Percentiles rank a stretch among this genome's conserved stretches.
These are phyloP conservation scores for Hippolais icterina DNA, from an alignment of 2,113 vertebrate species.

Conservation along the genomic window DNA sequence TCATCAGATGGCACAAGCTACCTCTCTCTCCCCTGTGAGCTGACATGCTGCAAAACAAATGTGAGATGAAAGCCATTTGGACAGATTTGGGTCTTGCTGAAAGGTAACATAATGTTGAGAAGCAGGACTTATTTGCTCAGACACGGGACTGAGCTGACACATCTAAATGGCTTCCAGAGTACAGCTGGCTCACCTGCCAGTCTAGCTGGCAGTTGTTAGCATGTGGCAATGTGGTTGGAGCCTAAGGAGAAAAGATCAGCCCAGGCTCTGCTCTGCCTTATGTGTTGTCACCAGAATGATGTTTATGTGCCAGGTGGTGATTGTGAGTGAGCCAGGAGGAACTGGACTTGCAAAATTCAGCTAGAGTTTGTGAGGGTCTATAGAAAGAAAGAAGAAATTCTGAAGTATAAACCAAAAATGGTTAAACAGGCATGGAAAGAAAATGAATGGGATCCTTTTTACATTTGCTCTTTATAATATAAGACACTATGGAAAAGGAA, in stretches of 20 bases:
- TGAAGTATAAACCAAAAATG: not conserved
- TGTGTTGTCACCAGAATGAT: not conserved
- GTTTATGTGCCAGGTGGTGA: not conserved
- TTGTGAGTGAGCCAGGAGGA: fast-evolving
- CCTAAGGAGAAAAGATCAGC: not conserved
- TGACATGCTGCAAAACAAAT: not conserved
- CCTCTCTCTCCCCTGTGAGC: not conserved
- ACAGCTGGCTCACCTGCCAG: not conserved
- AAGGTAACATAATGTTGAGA: not conserved
- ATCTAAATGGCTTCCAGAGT: slow-evolving; percentile 3
- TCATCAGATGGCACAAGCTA: not conserved
- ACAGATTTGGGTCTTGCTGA: not conserved
- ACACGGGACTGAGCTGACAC: not conserved
- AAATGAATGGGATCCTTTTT: not conserved
- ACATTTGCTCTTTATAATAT: not conserved
- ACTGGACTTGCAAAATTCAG: not conserved
- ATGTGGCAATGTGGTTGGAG: not conserved
- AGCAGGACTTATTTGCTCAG: not conserved
- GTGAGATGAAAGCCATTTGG: not conserved
- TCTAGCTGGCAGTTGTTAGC: not conserved
- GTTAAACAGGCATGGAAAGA: not conserved
- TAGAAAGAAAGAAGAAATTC: not conserved
- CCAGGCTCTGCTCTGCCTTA: not conserved
- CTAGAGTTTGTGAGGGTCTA: not conserved
- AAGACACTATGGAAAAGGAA: not conserved